Evolutionary conservation across 2,888 invertebrate genomes (phyloP), one percentile per base, ranked within the genome.

Genomic region (Maniola hyperantus): DNA sequence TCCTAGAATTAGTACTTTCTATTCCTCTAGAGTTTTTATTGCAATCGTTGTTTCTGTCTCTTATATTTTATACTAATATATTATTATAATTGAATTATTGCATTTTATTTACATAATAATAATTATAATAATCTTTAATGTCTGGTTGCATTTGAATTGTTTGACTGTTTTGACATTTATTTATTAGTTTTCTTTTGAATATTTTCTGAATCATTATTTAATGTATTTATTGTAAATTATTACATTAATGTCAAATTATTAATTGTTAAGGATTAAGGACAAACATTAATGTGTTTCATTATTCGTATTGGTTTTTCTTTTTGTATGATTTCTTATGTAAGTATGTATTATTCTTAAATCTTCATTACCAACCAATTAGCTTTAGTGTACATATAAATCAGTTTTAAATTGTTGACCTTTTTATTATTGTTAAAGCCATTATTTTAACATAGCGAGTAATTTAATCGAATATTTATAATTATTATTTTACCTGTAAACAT

Each of bases 361-460:
- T 70, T 69, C 69, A 70, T 76, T 76, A 77, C 76, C 74, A 75
- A 66, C 66, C 62, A 71, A 66, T 82, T 82, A 83, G 81, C 80
- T 82, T 79, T 84, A 84, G 79, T 90, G 89, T 90, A 90, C 39
- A 39, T 83, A 90, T 89, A 87, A 83, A 81, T 83, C 81, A 76
- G 79, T 82, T 85, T 82, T 81, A 78, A 78, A 78, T 87, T 88
- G 87, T 89, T 90, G 84, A 87, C 79, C 78, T 77, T 80, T n/a
- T 80, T 83, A 80, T 82, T 81, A 86, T 84, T 88, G 84, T 88
- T 88, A 85, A 81, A 82, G 76, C 66, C 75, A 77, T 79, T 80
- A 79, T 72, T 67, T 74, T 84, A 79, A 77, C 75, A 72, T 79
- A 83, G 78, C 72, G 74, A 76, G 76, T 82, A 82, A 81, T 79